A percentile compares a stretch with the other conserved stretches of the same genome.
phyloP scores from a whole-genome alignment of 2,797 vertebrate genomes.

The Gallirallus australis region DNA sequence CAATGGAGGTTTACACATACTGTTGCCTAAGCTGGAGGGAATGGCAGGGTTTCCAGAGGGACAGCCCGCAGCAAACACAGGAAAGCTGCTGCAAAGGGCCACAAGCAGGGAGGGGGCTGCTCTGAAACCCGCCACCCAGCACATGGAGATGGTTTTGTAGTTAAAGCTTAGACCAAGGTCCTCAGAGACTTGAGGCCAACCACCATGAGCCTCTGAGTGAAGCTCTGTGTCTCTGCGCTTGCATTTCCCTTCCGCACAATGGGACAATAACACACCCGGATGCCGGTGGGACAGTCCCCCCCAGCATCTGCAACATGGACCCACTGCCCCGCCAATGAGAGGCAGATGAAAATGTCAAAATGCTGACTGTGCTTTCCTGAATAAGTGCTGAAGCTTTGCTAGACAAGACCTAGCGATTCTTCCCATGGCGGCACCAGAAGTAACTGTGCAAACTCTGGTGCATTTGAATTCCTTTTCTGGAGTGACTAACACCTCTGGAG shows the following conservation, averaged over 20 bases:
- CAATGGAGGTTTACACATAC: background rate
- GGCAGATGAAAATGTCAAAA: background rate
- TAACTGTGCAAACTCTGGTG: accelerated
- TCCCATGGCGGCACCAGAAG: background rate
- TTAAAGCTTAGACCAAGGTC: background rate
- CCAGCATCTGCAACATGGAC: background rate
- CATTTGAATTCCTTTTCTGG: slow-evolving; percentile 7
- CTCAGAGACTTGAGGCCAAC: background rate
- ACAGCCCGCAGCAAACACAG: background rate
- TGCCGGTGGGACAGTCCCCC: background rate
- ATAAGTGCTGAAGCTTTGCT: background rate
- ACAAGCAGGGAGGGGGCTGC: background rate
- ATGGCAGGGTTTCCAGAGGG: background rate
- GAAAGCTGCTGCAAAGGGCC: background rate
- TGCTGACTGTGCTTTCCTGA: background rate
- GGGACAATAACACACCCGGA: background rate
- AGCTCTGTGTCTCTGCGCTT: background rate
- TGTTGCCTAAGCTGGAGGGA: background rate
- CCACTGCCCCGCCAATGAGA: background rate
- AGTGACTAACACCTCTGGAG: slow-evolving; percentile 23
- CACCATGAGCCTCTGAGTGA: background rate
- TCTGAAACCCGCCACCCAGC: background rate
- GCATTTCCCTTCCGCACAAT: background rate
- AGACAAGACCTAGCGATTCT: background rate
- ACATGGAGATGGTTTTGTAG: background rate